A percentile compares a stretch with the other conserved stretches of the same genome.
These are phyloP conservation scores for Penaeus chinensis DNA, from an alignment of 1,140 invertebrate genomes.

Conservation along the genomic window DNA sequence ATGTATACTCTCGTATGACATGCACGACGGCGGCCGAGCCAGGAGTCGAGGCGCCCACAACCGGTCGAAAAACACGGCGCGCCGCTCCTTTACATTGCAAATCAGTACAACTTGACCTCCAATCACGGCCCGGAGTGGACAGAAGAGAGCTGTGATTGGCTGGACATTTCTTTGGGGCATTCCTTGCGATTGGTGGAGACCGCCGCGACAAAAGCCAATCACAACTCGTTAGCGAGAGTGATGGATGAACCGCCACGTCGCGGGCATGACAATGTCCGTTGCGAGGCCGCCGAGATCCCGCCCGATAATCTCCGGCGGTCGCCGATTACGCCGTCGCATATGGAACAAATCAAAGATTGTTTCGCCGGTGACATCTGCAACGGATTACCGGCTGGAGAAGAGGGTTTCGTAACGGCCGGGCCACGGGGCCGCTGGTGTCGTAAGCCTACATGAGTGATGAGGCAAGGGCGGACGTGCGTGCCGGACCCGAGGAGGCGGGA, in stretches of 20 bases:
- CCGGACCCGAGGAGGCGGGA: too few species aligned
- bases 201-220: slow-evolving; percentile 34
- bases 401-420: too few species aligned
- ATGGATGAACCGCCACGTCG: slow-evolving; percentile 32
- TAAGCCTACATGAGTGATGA: too few species aligned
- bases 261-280: background rate
- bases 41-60: background rate
- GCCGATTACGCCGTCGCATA: too few species aligned
- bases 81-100: slow-evolving; percentile 45
- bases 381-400: too few species aligned
- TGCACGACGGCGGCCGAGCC: background rate
- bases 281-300: background rate
- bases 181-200: slow-evolving; percentile 27
- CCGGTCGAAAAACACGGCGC: background rate
- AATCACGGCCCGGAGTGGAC: slow-evolving; percentile 11
- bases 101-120: slow-evolving; percentile 18
- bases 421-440: too few species aligned
- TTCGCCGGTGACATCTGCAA: too few species aligned
- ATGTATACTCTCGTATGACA: background rate
- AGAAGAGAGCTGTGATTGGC: slow-evolving; percentile 1
- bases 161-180: background rate
- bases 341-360: too few species aligned
- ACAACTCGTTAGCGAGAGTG: background rate
- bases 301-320: background rate
- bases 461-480: too few species aligned